Evolutionary conservation across 2,888 invertebrate genomes (phyloP).

Genomic region (Amblyjoppa fuscipennis): DNA sequence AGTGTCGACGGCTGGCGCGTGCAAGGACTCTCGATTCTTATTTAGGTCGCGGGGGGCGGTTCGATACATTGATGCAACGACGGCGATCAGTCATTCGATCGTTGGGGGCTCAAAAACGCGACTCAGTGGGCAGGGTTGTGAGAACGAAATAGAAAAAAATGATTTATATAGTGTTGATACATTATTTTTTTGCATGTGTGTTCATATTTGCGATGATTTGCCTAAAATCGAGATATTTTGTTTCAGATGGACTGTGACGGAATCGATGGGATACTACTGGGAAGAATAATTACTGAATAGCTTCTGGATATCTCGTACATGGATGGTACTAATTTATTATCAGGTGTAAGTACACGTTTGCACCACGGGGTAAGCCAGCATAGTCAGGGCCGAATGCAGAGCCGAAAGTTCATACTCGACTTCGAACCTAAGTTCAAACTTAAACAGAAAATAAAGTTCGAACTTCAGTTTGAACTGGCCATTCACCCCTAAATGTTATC

Average conservation of each 20-base stretch:
- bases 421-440: not conserved
- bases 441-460: not conserved
- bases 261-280: not conserved
- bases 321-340: not conserved
- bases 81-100: constrained; percentile 39
- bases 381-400: not conserved
- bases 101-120: not conserved
- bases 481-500: not conserved
- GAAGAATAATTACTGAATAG: not conserved
- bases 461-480: not conserved
- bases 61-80: constrained; percentile 42
- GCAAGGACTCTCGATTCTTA: constrained; percentile 55
- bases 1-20: constrained; percentile 56
- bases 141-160: not conserved
- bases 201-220: not conserved
- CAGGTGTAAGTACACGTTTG: not conserved
- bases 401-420: not conserved
- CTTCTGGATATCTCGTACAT: not conserved
- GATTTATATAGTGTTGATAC: not conserved
- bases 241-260: not conserved
- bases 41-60: constrained; percentile 56
- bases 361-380: not conserved
- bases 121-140: not conserved
- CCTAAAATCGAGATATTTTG: not conserved
- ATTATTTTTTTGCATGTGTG: not conserved